phyloP scores from a whole-genome alignment of 1,140 invertebrate species.

The Battus philenor region DNA sequence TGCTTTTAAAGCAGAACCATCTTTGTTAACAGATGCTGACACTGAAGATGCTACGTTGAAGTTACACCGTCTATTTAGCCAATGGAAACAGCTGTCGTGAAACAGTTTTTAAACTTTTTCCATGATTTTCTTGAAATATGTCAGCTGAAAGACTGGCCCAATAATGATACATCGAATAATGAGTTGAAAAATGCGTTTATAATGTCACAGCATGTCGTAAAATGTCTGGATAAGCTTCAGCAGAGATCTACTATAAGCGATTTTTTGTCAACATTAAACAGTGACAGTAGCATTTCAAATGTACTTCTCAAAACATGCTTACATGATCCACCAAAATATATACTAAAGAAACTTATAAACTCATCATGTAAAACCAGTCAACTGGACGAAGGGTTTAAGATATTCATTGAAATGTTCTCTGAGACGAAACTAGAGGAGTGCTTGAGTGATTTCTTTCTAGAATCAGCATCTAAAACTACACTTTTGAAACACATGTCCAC shows the following conservation, averaged over 20 bases:
- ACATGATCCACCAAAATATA: slow-evolving; percentile 46
- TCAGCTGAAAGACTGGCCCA: slow-evolving; percentile 63
- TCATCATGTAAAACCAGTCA: slow-evolving; percentile 34
- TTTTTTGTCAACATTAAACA: slow-evolving; percentile 37
- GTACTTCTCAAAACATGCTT: slow-evolving; percentile 44
- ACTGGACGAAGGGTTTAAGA: slow-evolving; percentile 40
- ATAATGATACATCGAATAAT: slow-evolving; percentile 42
- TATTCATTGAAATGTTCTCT: slow-evolving; percentile 47
- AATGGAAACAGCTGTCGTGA: slow-evolving; percentile 39
- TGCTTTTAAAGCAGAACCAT: slow-evolving; percentile 23
- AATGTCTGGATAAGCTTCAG: slow-evolving; percentile 54
- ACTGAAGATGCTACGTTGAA: slow-evolving; percentile 50
- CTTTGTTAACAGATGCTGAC: slow-evolving; percentile 47
- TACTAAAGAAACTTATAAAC: slow-evolving; percentile 56
- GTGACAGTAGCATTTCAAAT: slow-evolving; percentile 24
- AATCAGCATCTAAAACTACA: slow-evolving; percentile 57
- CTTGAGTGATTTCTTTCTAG: slow-evolving; percentile 63
- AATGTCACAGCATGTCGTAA: slow-evolving; percentile 69
- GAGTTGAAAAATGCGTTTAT: slow-evolving; percentile 73
- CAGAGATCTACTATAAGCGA: slow-evolving; percentile 34
- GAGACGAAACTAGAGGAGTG: slow-evolving; percentile 55
- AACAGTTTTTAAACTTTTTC: slow-evolving; percentile 65
- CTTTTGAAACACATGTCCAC: slow-evolving; percentile 38
- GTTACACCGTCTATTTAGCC: slow-evolving; percentile 30
- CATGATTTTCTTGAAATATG: slow-evolving; percentile 66